These are phyloP conservation scores for Drosophila meridionalis DNA, from an alignment of 2,888 invertebrate genomes.

Conservation along the genomic window DNA sequence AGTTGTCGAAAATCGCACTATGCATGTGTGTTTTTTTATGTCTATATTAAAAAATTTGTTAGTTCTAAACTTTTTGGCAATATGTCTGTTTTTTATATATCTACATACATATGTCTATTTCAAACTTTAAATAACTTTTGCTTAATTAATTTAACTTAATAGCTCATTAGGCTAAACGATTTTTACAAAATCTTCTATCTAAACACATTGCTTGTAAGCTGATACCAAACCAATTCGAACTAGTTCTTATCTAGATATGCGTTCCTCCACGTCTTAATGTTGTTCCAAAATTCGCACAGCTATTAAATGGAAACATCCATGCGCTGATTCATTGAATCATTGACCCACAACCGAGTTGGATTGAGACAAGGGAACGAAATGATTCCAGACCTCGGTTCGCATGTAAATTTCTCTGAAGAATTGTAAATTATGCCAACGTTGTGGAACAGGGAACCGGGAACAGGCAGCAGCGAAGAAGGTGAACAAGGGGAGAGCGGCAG, in stretches of 20 bases:
- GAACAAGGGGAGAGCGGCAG: neutral
- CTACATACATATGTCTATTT: neutral
- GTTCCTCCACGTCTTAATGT: neutral
- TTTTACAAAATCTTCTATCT: neutral
- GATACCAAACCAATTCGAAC: neutral
- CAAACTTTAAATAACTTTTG: neutral
- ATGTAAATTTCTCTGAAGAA: slow-evolving; percentile 69
- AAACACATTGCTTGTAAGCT: neutral
- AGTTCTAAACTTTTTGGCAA: neutral
- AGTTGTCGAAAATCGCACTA: neutral
- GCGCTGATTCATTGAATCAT: slow-evolving; percentile 65
- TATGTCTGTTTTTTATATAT: neutral
- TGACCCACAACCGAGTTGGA: slow-evolving; percentile 64
- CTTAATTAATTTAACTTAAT: neutral
- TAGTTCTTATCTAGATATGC: neutral
- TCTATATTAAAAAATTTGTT: neutral
- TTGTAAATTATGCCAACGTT: slow-evolving; percentile 65
- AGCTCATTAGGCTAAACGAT: neutral
- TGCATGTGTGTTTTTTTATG: neutral
- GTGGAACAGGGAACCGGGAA: slow-evolving; percentile 36
- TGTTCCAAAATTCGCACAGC: slow-evolving; percentile 59
- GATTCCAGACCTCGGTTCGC: slow-evolving; percentile 38
- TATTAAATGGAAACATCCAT: slow-evolving; percentile 51
- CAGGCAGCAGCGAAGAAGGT: neutral
- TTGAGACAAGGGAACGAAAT: slow-evolving; percentile 35